Conservation (phyloP, 2,797 vertebrate species). For the Nannoperca obscura region DNA sequence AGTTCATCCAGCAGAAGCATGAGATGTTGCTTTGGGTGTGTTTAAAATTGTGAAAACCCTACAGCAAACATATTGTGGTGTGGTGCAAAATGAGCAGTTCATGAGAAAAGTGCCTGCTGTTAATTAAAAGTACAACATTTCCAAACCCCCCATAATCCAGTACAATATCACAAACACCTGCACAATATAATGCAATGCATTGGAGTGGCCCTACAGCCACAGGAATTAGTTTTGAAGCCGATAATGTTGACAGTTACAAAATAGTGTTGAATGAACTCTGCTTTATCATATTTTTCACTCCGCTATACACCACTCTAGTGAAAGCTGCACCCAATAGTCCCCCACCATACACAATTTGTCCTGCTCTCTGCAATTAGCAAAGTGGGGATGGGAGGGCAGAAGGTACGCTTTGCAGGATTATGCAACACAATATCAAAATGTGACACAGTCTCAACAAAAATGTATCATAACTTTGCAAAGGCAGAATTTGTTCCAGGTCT, state of each 20-base stretch:
- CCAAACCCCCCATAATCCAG: neutral
- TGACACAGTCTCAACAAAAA: conserved; percentile 15
- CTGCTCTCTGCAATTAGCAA: conserved; percentile 25
- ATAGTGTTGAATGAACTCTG: conserved; percentile 3
- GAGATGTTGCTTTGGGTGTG: neutral
- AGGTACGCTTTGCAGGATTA: conserved; percentile 16
- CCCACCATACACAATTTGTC: neutral
- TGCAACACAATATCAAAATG: conserved; percentile 1
- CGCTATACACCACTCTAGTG: neutral
- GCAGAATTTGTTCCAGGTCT: neutral
- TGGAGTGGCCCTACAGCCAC: neutral
- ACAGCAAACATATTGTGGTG: neutral
- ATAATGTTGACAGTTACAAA: conserved; percentile 8
- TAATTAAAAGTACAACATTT: conserved; percentile 2
- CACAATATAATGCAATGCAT: neutral
- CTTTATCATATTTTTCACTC: neutral
- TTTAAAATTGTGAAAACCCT: neutral
- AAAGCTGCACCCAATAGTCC: conserved; percentile 15
- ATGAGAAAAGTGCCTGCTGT: neutral
- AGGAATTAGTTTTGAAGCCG: neutral
- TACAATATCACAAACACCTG: neutral
- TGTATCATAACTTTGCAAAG: neutral
- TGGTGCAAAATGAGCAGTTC: neutral
- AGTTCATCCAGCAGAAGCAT: neutral
- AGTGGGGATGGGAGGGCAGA: conserved; percentile 17